phyloP scores from a whole-genome alignment of 1,140 invertebrate genomes.

The silkworm (Bombyx mori) region DNA sequence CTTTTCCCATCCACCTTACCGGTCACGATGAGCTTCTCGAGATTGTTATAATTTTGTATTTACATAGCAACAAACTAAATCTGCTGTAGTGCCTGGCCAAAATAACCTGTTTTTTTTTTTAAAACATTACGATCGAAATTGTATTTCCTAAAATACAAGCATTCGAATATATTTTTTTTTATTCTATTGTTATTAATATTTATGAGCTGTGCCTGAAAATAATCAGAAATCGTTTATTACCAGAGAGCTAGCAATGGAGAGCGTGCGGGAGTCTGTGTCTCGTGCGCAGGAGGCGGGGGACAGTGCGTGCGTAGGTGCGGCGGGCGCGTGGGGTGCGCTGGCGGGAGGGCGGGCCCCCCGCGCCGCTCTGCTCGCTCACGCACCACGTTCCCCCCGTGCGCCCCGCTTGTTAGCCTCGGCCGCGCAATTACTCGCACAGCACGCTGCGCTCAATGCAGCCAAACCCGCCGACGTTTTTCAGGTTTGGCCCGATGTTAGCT shows the following conservation, averaged over 20 bases:
- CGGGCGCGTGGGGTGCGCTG: conserved; percentile 86
- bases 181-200: too few species aligned
- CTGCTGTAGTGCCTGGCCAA: too few species aligned
- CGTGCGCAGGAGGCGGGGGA: conserved; percentile 91
- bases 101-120: too few species aligned
- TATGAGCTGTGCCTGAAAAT: not conserved
- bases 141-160: too few species aligned
- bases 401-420: conserved; percentile 43
- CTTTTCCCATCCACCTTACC: too few species aligned
- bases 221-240: not conserved
- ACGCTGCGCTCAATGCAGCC: conserved; percentile 47
- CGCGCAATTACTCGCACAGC: conserved; percentile 49
- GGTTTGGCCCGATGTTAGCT: conserved; percentile 13
- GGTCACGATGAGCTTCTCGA: too few species aligned
- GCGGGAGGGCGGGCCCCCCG: conserved; percentile 41
- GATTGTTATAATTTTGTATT: too few species aligned
- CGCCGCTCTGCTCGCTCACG: conserved; percentile 21
- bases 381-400: conserved; percentile 22
- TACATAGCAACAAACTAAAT: too few species aligned
- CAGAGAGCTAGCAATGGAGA: conserved; percentile 83
- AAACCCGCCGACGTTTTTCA: conserved; percentile 46
- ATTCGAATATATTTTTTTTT: too few species aligned
- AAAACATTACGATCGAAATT: too few species aligned
- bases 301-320: conserved; percentile 87
- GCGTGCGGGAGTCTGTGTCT: conserved; percentile 87